Percentiles rank a stretch among this genome's conserved stretches.
phyloP scores from a whole-genome alignment of 1,140 invertebrate species.

The Ruditapes philippinarum region DNA sequence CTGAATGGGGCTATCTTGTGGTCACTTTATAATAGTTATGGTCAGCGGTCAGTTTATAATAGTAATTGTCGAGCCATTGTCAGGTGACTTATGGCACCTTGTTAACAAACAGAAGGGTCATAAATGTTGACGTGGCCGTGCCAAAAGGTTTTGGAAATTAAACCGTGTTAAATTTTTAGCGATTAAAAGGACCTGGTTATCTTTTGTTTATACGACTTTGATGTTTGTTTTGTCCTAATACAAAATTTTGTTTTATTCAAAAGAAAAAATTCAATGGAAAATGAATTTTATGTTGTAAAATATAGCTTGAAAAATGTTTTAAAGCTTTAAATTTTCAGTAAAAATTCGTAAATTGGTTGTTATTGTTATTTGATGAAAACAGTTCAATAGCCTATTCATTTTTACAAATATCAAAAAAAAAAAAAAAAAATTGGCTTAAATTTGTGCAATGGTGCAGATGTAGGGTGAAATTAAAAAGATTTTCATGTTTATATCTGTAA shows the following conservation, averaged over 20 bases:
- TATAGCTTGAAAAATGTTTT: too few species aligned
- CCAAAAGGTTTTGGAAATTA: constrained; percentile 28
- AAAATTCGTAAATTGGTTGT: too few species aligned
- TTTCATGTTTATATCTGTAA: too few species aligned
- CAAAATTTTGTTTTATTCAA: neutral
- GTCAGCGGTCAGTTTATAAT: constrained; percentile 36
- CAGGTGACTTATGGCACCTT: constrained; percentile 26
- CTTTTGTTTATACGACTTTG: neutral
- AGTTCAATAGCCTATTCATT: too few species aligned
- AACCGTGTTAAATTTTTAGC: neutral
- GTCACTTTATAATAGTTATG: constrained; percentile 29
- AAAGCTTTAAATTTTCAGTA: too few species aligned
- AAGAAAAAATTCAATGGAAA: neutral
- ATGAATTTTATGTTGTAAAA: too few species aligned
- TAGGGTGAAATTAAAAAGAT: too few species aligned
- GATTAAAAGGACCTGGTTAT: neutral
- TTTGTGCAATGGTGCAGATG: too few species aligned
- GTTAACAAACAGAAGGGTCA: constrained; percentile 39
- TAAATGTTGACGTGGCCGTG: neutral
- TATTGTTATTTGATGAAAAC: too few species aligned
- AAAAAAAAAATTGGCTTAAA: too few species aligned
- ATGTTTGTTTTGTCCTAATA: neutral
- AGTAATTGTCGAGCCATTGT: neutral
- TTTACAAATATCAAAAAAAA: too few species aligned
- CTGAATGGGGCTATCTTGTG: neutral